These are phyloP conservation scores for Meda fulgida DNA, from an alignment of 2,797 vertebrate genomes.

Conservation along the genomic window DNA sequence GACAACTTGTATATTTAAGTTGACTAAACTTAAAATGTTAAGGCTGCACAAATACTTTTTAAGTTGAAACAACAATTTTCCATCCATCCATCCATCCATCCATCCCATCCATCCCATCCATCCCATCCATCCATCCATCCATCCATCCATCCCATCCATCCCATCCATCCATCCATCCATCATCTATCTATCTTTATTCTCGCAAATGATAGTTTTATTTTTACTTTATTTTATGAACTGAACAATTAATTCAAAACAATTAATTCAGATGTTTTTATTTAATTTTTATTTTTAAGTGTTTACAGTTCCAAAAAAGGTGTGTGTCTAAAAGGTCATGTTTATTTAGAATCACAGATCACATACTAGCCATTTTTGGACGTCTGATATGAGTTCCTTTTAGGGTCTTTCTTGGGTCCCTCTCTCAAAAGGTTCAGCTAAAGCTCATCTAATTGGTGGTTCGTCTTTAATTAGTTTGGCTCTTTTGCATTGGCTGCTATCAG, in stretches of 20 bases:
- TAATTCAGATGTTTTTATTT: background rate
- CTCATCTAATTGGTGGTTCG: constrained; percentile 74
- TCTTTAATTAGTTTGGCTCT: constrained; percentile 77
- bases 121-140: background rate
- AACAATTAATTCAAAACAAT: background rate
- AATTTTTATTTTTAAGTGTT: background rate
- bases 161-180: background rate
- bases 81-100: background rate
- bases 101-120: background rate
- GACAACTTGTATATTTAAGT: too few species aligned
- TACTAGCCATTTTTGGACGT: background rate
- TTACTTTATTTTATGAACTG: background rate
- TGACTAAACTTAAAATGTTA: too few species aligned
- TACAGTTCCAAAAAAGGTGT: background rate
- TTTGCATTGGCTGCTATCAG: constrained; percentile 80
- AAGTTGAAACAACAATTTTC: background rate
- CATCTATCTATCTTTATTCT: too few species aligned
- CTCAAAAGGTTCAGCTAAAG: constrained; percentile 71
- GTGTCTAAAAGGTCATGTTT: background rate
- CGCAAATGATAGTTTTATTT: too few species aligned
- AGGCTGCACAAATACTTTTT: too few species aligned
- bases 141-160: background rate
- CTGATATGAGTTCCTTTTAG: constrained; percentile 31
- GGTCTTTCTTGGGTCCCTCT: constrained; percentile 62
- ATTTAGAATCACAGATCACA: background rate